Evolutionary conservation across 2,797 vertebrate species (phyloP).

Genomic region (Danio choprae): DNA sequence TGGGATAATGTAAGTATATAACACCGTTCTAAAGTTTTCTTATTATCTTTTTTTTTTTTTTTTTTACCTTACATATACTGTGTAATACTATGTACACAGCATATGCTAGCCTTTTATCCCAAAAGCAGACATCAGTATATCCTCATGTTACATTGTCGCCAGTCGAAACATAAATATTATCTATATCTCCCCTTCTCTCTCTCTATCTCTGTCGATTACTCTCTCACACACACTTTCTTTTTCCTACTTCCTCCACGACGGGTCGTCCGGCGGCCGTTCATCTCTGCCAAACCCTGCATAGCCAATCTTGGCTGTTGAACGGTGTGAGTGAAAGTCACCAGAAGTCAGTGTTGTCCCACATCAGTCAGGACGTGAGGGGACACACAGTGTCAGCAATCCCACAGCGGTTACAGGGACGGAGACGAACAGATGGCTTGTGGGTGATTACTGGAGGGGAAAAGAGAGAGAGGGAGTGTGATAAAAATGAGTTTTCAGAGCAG

Average conservation of each 20-base stretch:
- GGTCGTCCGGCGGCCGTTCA: conserved; percentile 16
- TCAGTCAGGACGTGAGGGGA: conserved; percentile 37
- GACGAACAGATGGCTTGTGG: conserved; percentile 52
- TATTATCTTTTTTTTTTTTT: no score
- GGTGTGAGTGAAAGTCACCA: conserved; percentile 50
- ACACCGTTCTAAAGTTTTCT: no score
- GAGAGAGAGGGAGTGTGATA: conserved; percentile 20
- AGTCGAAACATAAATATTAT: not conserved
- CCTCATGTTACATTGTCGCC: not conserved
- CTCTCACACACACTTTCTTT: not conserved
- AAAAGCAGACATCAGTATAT: not conserved
- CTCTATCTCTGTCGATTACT: not conserved
- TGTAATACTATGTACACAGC: not conserved
- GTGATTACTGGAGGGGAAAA: conserved; percentile 26
- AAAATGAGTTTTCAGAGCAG: conserved; percentile 11
- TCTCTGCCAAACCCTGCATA: conserved; percentile 36
- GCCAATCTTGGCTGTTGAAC: conserved; percentile 43
- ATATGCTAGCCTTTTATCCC: no score
- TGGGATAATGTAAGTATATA: no score
- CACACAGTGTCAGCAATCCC: conserved; percentile 44
- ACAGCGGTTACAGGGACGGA: conserved; percentile 11
- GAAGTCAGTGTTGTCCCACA: conserved; percentile 52
- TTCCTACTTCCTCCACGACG: not conserved
- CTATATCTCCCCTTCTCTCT: not conserved
- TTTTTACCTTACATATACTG: no score